phyloP scores from a whole-genome alignment of 2,797 vertebrate species.

The Rallus crepitans region DNA sequence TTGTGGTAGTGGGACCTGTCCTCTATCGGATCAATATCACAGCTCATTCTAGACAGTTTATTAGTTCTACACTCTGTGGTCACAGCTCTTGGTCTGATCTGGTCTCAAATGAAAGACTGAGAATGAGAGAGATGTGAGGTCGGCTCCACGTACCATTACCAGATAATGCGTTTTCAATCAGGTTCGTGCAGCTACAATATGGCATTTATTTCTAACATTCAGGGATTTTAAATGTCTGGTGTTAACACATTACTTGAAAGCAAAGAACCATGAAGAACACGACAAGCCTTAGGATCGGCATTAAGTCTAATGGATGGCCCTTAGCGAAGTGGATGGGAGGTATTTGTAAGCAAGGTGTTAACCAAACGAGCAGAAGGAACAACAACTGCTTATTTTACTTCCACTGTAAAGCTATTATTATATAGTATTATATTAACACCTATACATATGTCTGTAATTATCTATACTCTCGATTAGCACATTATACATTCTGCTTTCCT shows the following conservation, averaged over 20 bases:
- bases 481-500: rapidly evolving
- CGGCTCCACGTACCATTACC: neutral
- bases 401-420: neutral
- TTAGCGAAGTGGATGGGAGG: neutral
- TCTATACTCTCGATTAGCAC: neutral
- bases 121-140: neutral
- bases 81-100: neutral
- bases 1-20: neutral
- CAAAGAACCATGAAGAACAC: neutral
- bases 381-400: neutral
- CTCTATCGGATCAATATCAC: neutral
- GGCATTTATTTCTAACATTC: neutral
- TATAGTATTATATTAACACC: rapidly evolving
- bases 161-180: neutral
- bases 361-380: neutral
- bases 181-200: neutral
- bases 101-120: neutral
- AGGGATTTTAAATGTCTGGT: neutral
- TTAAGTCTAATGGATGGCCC: neutral
- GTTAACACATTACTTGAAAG: neutral
- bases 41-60: neutral
- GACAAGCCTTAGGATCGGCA: neutral
- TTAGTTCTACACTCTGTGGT: neutral
- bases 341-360: neutral
- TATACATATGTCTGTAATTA: neutral